Evolutionary conservation across 2,797 vertebrate species (phyloP).

Genomic region (Buceros bicornis): DNA sequence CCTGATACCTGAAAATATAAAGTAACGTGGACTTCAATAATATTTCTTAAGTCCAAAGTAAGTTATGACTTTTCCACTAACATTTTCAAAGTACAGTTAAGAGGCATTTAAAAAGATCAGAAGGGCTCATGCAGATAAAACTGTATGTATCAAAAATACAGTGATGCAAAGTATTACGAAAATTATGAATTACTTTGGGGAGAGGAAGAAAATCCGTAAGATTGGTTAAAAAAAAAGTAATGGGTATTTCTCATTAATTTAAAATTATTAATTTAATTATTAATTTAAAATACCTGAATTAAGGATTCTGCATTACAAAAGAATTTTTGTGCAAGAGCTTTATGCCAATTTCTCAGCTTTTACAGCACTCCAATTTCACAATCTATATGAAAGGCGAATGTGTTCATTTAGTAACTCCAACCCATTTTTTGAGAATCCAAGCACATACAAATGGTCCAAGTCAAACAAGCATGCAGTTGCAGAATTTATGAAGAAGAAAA

Average conservation of each 20-base stretch:
- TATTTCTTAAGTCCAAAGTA: neutral
- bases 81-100: neutral
- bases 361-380: neutral
- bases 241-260: neutral
- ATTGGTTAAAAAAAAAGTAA: neutral
- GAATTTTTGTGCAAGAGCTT: neutral
- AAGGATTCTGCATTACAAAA: neutral
- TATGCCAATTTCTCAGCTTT: neutral
- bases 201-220: neutral
- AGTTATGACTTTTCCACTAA: neutral
- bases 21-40: neutral
- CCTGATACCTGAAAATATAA: neutral
- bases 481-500: neutral
- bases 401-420: neutral
- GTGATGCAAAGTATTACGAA: neutral
- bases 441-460: neutral
- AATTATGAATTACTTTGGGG: fast-evolving
- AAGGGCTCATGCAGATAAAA: neutral
- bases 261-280: neutral
- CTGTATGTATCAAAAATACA: neutral
- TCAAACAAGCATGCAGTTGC: fast-evolving
- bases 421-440: neutral
- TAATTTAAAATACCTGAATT: neutral
- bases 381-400: fast-evolving
- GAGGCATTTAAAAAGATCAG: neutral